Percentiles rank a stretch among this genome's conserved stretches.
These are phyloP conservation scores for Drosophila oshimai DNA, from an alignment of 1,140 invertebrate species.

Conservation along the genomic window DNA sequence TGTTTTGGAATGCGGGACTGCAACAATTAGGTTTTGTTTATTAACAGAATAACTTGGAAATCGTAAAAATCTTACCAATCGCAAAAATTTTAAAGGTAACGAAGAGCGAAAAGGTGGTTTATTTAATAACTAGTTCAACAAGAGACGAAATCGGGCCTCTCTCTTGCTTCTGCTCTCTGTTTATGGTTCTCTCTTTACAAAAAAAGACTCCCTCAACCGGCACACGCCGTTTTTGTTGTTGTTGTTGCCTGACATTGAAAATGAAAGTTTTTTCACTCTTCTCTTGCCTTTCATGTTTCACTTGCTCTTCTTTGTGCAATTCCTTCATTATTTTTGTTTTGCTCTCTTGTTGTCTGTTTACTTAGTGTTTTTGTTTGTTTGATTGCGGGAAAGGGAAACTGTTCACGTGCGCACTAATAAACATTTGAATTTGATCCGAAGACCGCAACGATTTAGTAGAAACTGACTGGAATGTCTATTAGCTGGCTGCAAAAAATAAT, in stretches of 20 bases:
- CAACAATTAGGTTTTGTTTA: not conserved
- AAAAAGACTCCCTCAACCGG: conserved; percentile 17
- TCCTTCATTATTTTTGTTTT: conserved; percentile 10
- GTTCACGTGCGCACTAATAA: not conserved
- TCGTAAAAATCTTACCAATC: not conserved
- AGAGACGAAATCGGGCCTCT: not conserved
- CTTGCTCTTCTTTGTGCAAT: conserved; percentile 12
- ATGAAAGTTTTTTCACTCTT: conserved; percentile 54
- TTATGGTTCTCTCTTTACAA: conserved; percentile 18
- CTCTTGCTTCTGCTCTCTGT: conserved; percentile 9
- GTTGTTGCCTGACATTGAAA: conserved; percentile 62
- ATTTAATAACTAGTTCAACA: not conserved
- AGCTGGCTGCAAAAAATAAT: no score
- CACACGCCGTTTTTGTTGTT: conserved; percentile 9
- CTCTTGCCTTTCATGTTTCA: conserved; percentile 23
- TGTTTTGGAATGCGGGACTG: not conserved
- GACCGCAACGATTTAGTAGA: not conserved
- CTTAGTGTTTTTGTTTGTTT: conserved; percentile 5
- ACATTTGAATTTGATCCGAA: not conserved
- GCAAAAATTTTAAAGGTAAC: no score
- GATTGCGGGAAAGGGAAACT: not conserved
- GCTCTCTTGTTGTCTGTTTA: not conserved
- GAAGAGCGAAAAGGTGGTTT: no score
- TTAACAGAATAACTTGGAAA: not conserved
- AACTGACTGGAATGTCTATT: no score